Evolutionary conservation across 2,888 invertebrate species (phyloP), one percentile per base, ranked within the genome.

Genomic region (Tyria jacobaeae): DNA sequence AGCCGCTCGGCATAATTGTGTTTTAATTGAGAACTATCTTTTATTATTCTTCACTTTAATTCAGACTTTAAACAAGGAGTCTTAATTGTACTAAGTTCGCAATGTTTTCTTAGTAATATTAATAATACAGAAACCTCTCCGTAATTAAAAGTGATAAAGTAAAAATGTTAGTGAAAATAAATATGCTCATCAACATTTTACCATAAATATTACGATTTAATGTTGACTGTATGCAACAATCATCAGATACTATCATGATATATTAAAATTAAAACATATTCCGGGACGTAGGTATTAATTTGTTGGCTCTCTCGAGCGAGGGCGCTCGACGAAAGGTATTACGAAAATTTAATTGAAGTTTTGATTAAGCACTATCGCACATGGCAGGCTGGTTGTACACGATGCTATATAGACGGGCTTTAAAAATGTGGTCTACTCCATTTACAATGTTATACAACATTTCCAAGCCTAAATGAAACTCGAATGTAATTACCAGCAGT

Each of bases 301-400:
- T 87, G 86, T 81, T 84, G 78, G 78, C 78, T 83, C 83, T 84
- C 84, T 62, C 82, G 81, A 78, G 80, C 79, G 87, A 84, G 82
- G 79, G 77, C 79, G 80, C 78, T 76, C 82, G 84, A 82, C 82
- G 89, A 88, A 89, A 89, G 88, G 89, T 88, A 88, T 89, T 88
- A 89, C 87, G 87, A 82, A 88, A 89, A 90, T 91, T 91, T 91
- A 91, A 91, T 91, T 91, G 90, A 90, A 90, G 87, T 90, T 91
- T 90, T 89, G 89, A 92, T 91, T 88, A 90, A 89, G 84, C 84
- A 89, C 88, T 89, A 88, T 89, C 86, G 82, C 82, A 85, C 75
- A 81, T 82, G 83, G 79, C 85, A 86, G 83, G 66, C 78, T 79
- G 76, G 68, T 71, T 68, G 68, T 71, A 57, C 60, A 59, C 62